Evolutionary conservation across 2,888 invertebrate genomes (phyloP).

Genomic region (Philhelius pedissequus): DNA sequence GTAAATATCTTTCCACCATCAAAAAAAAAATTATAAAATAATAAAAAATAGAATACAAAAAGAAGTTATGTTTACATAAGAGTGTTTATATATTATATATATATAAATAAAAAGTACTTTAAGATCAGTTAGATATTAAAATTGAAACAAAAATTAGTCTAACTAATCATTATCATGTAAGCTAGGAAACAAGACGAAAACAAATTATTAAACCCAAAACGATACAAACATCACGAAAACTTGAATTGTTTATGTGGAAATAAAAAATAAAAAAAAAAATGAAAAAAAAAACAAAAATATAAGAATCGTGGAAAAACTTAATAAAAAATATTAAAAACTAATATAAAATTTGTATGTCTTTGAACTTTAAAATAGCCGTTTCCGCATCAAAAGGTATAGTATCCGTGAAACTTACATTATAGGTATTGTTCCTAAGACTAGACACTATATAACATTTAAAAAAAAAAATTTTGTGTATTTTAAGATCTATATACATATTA

Average conservation of each 20-base stretch:
- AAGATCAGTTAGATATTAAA: slow-evolving; percentile 59
- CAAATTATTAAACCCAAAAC: slow-evolving; percentile 32
- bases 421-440: too few species aligned
- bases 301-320: slow-evolving; percentile 38
- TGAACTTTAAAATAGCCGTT: not conserved
- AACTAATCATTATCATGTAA: slow-evolving; percentile 63
- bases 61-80: slow-evolving; percentile 49
- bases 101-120: slow-evolving; percentile 18
- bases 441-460: too few species aligned
- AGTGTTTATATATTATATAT: slow-evolving; percentile 34
- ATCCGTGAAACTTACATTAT: too few species aligned
- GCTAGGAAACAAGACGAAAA: slow-evolving; percentile 37
- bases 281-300: slow-evolving; percentile 12
- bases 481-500: too few species aligned
- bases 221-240: slow-evolving; percentile 26
- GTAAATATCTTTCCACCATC: slow-evolving; percentile 58
- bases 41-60: slow-evolving; percentile 2
- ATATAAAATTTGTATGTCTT: not conserved
- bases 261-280: slow-evolving; percentile 23
- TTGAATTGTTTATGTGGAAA: slow-evolving; percentile 49
- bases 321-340: slow-evolving; percentile 48
- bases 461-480: too few species aligned
- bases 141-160: slow-evolving; percentile 52
- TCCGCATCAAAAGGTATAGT: too few species aligned
- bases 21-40: slow-evolving; percentile 3